A percentile compares a stretch with the other conserved stretches of the same genome.
These are phyloP conservation scores for Sterrhoptilus dennistouni DNA, from an alignment of 2,113 vertebrate species.

Conservation along the genomic window DNA sequence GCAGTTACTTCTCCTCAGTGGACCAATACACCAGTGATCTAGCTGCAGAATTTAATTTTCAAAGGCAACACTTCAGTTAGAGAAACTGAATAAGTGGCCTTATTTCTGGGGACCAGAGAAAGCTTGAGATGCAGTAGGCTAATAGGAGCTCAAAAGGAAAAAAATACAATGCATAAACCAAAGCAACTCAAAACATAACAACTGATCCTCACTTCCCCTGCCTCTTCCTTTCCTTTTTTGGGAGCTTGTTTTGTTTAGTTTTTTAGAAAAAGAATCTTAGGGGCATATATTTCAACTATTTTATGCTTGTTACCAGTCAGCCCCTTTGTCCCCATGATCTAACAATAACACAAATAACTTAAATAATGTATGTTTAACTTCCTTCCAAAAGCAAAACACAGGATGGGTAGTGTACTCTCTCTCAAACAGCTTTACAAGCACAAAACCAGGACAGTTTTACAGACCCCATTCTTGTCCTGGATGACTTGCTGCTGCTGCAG, in stretches of 20 bases:
- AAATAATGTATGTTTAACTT: slow-evolving; percentile 58
- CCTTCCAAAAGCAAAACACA: slow-evolving; percentile 63
- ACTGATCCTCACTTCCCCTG: background rate
- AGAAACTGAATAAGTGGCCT: background rate
- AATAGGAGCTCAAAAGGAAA: background rate
- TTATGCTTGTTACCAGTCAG: background rate
- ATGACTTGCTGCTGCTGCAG: slow-evolving; percentile 7
- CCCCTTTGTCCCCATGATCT: background rate
- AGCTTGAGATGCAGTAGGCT: background rate
- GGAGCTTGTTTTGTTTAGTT: background rate
- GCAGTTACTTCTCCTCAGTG: background rate
- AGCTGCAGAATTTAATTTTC: background rate
- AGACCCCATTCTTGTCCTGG: slow-evolving; percentile 35
- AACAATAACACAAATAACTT: slow-evolving; percentile 35
- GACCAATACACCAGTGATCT: background rate
- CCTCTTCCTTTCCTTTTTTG: background rate
- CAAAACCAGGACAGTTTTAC: slow-evolving; percentile 4
- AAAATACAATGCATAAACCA: background rate
- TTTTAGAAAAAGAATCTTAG: background rate
- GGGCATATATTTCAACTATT: background rate
- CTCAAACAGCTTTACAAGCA: slow-evolving; percentile 24
- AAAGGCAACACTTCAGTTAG: background rate
- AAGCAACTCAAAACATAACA: background rate
- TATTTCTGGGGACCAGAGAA: background rate
- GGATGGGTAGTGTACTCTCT: background rate